These are phyloP conservation scores for Neoascia interrupta DNA, from an alignment of 2,888 invertebrate species.

Conservation along the genomic window DNA sequence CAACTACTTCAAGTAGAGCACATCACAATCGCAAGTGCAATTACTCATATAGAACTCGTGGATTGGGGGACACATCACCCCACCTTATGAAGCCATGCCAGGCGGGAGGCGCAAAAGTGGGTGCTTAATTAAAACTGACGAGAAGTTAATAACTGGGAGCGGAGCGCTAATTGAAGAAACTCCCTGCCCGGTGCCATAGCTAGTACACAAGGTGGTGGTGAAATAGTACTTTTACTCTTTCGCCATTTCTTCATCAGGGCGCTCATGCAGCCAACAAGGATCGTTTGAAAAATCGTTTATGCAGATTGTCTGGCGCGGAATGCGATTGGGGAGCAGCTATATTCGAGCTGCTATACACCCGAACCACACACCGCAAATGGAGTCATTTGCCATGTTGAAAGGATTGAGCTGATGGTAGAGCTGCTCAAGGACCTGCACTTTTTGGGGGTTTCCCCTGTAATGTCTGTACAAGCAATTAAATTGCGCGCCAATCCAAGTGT, in stretches of 20 bases:
- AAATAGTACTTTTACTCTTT: slow-evolving; percentile 10
- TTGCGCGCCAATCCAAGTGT: slow-evolving; percentile 33
- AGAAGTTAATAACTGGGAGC: slow-evolving; percentile 73
- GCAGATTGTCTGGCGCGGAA: slow-evolving; percentile 61
- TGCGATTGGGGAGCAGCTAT: slow-evolving; percentile 61
- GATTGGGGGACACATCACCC: no score
- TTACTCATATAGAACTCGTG: no score
- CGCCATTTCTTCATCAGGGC: slow-evolving; percentile 34
- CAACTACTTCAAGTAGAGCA: slow-evolving; percentile 46
- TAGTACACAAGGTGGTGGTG: slow-evolving; percentile 41
- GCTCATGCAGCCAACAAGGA: slow-evolving; percentile 36
- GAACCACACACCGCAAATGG: slow-evolving; percentile 50
- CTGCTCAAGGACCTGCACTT: slow-evolving; percentile 39
- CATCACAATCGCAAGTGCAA: slow-evolving; percentile 44
- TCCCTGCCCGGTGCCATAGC: no score
- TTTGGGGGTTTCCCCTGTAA: slow-evolving; percentile 48
- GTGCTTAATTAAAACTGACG: slow-evolving; percentile 74
- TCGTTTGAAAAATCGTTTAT: slow-evolving; percentile 65
- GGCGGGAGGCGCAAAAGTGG: slow-evolving; percentile 61
- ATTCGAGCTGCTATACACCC: slow-evolving; percentile 18
- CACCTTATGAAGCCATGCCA: no score
- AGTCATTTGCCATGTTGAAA: slow-evolving; percentile 51
- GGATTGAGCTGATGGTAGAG: slow-evolving; percentile 38
- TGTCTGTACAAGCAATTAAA: slow-evolving; percentile 61
- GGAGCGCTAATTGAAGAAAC: slow-evolving; percentile 71